Percentiles rank a stretch among this genome's conserved stretches.
Conservation (phyloP, 2,888 invertebrate species). For the Chironomus riparius region DNA sequence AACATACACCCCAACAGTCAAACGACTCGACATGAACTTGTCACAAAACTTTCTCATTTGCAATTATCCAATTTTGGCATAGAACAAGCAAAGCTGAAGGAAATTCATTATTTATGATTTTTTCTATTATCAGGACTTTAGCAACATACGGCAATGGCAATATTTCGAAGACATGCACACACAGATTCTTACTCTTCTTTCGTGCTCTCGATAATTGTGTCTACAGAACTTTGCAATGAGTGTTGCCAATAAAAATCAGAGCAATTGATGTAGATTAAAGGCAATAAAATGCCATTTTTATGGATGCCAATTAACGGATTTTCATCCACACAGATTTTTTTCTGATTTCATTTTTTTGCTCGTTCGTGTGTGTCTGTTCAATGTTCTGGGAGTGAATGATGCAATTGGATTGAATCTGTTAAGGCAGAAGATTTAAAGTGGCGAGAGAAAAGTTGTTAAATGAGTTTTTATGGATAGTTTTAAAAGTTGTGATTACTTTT, state of each 20-base stretch:
- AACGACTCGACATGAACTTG: no score
- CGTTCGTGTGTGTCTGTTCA: not conserved
- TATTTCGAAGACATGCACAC: no score
- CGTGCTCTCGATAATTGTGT: no score
- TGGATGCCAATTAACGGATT: constrained; percentile 25
- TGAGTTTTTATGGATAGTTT: no score
- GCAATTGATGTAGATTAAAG: constrained; percentile 27
- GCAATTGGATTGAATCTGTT: no score
- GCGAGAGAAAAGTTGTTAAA: no score
- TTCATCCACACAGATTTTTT: not conserved
- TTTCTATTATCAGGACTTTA: not conserved
- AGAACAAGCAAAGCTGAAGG: not conserved
- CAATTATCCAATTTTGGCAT: no score
- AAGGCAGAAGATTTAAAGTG: no score
- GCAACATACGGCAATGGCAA: not conserved
- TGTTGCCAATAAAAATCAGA: constrained; percentile 19
- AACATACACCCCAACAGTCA: no score
- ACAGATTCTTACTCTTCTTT: no score
- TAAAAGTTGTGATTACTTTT: no score
- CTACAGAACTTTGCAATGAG: not conserved
- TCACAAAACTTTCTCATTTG: no score
- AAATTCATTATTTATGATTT: not conserved
- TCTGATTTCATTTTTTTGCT: not conserved
- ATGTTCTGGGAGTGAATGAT: not conserved
- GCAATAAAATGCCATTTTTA: constrained; percentile 24